phyloP scores from a whole-genome alignment of 2,888 invertebrate species.

The Oeneis ivallda region DNA sequence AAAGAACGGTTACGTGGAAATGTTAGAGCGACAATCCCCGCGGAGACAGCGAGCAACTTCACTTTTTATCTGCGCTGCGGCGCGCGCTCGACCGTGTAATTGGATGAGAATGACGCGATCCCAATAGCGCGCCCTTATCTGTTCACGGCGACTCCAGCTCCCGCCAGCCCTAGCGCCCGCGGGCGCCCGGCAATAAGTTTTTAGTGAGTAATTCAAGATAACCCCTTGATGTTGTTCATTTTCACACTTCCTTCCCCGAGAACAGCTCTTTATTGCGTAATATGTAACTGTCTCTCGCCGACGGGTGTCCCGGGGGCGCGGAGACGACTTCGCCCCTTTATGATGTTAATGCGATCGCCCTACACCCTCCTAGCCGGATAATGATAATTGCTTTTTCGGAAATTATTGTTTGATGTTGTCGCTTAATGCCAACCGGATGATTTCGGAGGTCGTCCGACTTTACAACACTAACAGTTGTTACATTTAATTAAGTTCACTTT shows the following conservation, averaged over 20 bases:
- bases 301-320: conserved; percentile 74
- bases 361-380: conserved; percentile 67
- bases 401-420: conserved; percentile 81
- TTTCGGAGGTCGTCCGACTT: conserved; percentile 49
- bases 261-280: conserved; percentile 82
- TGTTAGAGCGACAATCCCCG: conserved; percentile 78
- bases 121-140: conserved; percentile 81
- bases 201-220: conserved; percentile 82
- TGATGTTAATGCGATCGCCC: conserved; percentile 79
- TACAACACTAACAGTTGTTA: conserved; percentile 64
- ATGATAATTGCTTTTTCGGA: conserved; percentile 81
- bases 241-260: conserved; percentile 82
- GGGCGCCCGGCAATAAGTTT: conserved; percentile 75
- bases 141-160: conserved; percentile 76
- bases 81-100: conserved; percentile 81
- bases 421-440: conserved; percentile 60
- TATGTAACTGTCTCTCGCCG: conserved; percentile 80
- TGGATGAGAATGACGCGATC: conserved; percentile 82
- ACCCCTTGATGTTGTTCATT: conserved; percentile 82
- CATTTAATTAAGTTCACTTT: conserved; percentile 43
- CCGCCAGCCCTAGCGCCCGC: conserved; percentile 48
- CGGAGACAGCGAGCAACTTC: conserved; percentile 73
- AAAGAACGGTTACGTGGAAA: conserved; percentile 70
- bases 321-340: conserved; percentile 73
- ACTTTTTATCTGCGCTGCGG: conserved; percentile 78